Conservation (phyloP, 2,888 invertebrate species). For the Lepidonotus clava region DNA sequence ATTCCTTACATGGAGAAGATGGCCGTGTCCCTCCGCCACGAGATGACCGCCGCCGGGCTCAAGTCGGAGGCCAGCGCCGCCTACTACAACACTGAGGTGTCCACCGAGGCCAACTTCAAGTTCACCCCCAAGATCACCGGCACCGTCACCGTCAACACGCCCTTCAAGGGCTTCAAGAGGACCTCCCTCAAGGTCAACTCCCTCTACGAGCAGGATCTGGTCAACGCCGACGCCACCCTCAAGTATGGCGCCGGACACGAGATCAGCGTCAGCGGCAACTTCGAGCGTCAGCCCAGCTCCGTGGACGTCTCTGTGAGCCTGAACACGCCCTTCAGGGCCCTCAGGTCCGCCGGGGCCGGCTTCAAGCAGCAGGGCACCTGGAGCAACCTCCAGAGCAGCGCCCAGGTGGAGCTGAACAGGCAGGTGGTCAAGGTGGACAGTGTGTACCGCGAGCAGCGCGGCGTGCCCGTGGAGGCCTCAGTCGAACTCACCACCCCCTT, state of each 20-base stretch:
- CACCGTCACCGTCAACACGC: neutral
- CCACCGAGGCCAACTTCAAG: constrained; percentile 10
- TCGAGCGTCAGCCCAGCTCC: neutral
- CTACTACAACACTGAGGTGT: constrained; percentile 26
- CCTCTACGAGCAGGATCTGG: neutral
- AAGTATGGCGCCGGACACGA: neutral
- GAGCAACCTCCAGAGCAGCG: neutral
- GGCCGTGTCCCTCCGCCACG: constrained; percentile 19
- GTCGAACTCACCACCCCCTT: constrained; percentile 24
- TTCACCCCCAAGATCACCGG: neutral
- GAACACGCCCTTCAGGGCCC: constrained; percentile 36
- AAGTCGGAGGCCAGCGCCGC: constrained; percentile 19
- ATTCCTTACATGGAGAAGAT: constrained; percentile 23
- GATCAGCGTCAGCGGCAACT: neutral
- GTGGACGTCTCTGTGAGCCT: neutral
- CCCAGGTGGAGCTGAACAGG: neutral
- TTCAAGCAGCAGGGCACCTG: neutral
- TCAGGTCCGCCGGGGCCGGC: neutral
- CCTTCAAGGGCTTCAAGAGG: constrained; percentile 39
- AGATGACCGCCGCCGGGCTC: neutral
- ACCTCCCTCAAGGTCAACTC: constrained; percentile 16
- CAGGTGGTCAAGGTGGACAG: constrained; percentile 5
- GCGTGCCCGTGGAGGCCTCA: neutral
- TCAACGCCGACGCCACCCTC: neutral
- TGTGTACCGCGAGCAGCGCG: constrained; percentile 2